phyloP scores from a whole-genome alignment of 2,113 vertebrate species.

The Paracanthobrama guichenoti region DNA sequence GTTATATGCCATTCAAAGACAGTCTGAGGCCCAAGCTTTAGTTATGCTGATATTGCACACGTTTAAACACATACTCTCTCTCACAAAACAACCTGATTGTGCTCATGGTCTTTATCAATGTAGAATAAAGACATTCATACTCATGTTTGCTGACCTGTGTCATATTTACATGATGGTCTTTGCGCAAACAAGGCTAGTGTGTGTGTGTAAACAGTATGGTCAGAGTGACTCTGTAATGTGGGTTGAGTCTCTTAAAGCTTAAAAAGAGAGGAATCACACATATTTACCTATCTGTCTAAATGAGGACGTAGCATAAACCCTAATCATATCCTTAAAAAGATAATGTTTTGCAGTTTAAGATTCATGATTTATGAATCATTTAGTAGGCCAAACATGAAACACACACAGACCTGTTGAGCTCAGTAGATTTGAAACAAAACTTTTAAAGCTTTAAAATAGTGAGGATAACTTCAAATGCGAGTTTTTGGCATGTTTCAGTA shows the following conservation, averaged over 20 bases:
- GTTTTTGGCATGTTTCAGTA: neutral
- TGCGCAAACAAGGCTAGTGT: slow-evolving; percentile 38
- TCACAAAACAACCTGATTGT: neutral
- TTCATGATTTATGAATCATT: neutral
- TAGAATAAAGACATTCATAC: slow-evolving; percentile 38
- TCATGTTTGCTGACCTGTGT: slow-evolving; percentile 28
- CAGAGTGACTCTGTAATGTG: slow-evolving; percentile 37
- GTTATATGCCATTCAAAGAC: slow-evolving; percentile 4
- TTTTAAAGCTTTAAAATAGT: neutral
- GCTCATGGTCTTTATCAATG: slow-evolving; percentile 27
- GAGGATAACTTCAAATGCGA: neutral
- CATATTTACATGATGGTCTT: slow-evolving; percentile 41
- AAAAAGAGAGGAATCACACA: neutral
- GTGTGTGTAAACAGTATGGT: slow-evolving; percentile 27
- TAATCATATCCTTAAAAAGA: neutral
- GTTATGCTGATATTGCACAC: neutral
- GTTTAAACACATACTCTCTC: neutral
- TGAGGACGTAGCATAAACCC: neutral
- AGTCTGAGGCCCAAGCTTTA: slow-evolving; percentile 13
- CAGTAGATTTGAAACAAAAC: neutral
- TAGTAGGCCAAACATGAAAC: slow-evolving; percentile 1
- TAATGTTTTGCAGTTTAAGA: no score
- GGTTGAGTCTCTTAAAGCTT: slow-evolving; percentile 15
- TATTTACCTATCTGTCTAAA: slow-evolving; percentile 7
- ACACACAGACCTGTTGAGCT: slow-evolving; percentile 10